phyloP scores from a whole-genome alignment of 1,140 invertebrate species.

The Nebria ingens region DNA sequence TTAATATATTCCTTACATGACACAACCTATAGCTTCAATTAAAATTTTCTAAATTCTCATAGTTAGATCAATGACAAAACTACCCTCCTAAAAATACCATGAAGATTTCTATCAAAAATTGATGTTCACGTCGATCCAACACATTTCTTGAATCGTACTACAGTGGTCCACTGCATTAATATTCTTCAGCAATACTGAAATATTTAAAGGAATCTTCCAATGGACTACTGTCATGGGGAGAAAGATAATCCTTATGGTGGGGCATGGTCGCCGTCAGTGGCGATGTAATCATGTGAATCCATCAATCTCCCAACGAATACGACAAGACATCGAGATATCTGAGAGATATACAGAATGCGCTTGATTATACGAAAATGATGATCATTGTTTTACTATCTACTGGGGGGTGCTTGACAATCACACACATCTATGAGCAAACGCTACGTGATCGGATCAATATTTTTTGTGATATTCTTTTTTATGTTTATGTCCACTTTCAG shows the following conservation, averaged over 20 bases:
- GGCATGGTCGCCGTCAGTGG: constrained; percentile 18
- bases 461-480: too few species aligned
- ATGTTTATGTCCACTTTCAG: too few species aligned
- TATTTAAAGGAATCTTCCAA: background rate
- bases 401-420: background rate
- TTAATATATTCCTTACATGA: too few species aligned
- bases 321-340: background rate
- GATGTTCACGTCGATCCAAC: constrained; percentile 19
- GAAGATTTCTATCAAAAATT: constrained; percentile 24
- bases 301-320: constrained; percentile 16
- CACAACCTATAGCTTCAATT: constrained; percentile 1
- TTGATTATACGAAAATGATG: background rate
- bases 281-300: constrained; percentile 20
- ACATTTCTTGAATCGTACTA: constrained; percentile 20
- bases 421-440: too few species aligned
- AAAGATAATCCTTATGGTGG: constrained; percentile 19
- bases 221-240: constrained; percentile 14
- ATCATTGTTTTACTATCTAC: constrained; percentile 4
- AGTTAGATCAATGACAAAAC: constrained; percentile 17
- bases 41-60: background rate
- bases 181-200: too few species aligned
- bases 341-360: background rate
- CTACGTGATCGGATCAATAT: too few species aligned
- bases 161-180: constrained; percentile 10
- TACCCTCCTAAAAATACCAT: constrained; percentile 19